These are phyloP conservation scores for Morelia viridis DNA, from an alignment of 2,797 vertebrate genomes.

Conservation along the genomic window DNA sequence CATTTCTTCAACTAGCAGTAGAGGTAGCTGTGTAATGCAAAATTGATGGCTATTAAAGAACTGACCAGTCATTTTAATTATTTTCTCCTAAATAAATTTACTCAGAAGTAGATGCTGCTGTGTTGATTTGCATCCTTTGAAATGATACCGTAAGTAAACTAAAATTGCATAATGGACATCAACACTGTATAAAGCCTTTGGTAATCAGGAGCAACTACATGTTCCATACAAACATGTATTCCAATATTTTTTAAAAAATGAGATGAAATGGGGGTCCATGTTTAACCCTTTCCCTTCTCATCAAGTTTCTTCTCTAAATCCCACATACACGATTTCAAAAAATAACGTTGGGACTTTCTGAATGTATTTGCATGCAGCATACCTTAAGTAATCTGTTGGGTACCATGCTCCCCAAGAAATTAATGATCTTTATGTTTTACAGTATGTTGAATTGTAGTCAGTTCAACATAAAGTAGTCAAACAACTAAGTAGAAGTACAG, in stretches of 20 bases:
- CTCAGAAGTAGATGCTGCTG: not conserved
- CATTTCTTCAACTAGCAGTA: not conserved
- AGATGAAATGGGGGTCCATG: not conserved
- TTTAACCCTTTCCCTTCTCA: not conserved
- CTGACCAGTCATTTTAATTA: not conserved
- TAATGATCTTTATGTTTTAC: not conserved
- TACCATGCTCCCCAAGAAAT: not conserved
- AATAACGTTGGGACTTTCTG: not conserved
- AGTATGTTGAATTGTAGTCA: not conserved
- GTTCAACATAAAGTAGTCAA: not conserved
- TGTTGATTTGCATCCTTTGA: not conserved
- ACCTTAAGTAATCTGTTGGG: not conserved
- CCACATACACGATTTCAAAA: not conserved
- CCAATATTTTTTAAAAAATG: not conserved
- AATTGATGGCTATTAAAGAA: not conserved
- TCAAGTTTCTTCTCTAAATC: not conserved
- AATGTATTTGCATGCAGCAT: not conserved
- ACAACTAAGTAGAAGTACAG: not conserved
- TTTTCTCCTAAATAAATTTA: not conserved
- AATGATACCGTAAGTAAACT: not conserved
- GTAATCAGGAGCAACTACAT: not conserved
- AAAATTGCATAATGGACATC: not conserved
- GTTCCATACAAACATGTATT: not conserved
- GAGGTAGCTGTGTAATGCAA: constrained; percentile 1
- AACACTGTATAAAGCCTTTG: not conserved